phyloP scores from a whole-genome alignment of 2,888 invertebrate species.

The Acanthosoma haemorrhoidale region DNA sequence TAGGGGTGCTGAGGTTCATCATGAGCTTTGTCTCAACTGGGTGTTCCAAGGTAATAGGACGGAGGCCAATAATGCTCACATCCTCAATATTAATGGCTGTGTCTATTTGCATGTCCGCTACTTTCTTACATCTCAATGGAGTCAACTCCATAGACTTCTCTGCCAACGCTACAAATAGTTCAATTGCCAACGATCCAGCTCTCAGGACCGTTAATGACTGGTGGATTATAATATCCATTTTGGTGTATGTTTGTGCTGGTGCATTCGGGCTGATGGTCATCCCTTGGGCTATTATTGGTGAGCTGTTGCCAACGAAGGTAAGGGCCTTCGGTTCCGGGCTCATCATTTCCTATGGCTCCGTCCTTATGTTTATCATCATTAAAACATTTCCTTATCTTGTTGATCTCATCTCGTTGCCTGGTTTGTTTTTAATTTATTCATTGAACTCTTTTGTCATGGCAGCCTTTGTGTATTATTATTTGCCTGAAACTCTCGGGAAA shows the following conservation, averaged over 20 bases:
- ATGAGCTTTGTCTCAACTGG: constrained; percentile 51
- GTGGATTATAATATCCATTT: constrained; percentile 47
- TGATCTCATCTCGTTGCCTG: constrained; percentile 47
- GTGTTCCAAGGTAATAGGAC: constrained; percentile 50
- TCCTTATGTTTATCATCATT: constrained; percentile 53
- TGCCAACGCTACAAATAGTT: neutral
- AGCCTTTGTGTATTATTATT: constrained; percentile 49
- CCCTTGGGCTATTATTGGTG: constrained; percentile 56
- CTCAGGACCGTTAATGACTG: constrained; percentile 15
- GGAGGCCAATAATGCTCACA: constrained; percentile 50
- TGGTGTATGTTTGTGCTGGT: constrained; percentile 53
- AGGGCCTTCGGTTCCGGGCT: constrained; percentile 52
- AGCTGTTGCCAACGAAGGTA: constrained; percentile 52
- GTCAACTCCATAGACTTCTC: constrained; percentile 29
- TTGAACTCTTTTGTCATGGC: constrained; percentile 49
- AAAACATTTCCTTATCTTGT: constrained; percentile 52
- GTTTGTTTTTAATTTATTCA: constrained; percentile 51
- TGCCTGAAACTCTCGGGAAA: constrained; percentile 57
- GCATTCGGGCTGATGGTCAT: constrained; percentile 54
- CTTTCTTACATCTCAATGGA: constrained; percentile 29
- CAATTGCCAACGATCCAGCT: neutral
- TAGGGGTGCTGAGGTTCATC: constrained; percentile 52
- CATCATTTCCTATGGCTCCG: constrained; percentile 52
- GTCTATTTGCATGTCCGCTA: constrained; percentile 41
- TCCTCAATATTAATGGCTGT: constrained; percentile 54